phyloP scores from a whole-genome alignment of 2,113 vertebrate genomes.

The Parus major region DNA sequence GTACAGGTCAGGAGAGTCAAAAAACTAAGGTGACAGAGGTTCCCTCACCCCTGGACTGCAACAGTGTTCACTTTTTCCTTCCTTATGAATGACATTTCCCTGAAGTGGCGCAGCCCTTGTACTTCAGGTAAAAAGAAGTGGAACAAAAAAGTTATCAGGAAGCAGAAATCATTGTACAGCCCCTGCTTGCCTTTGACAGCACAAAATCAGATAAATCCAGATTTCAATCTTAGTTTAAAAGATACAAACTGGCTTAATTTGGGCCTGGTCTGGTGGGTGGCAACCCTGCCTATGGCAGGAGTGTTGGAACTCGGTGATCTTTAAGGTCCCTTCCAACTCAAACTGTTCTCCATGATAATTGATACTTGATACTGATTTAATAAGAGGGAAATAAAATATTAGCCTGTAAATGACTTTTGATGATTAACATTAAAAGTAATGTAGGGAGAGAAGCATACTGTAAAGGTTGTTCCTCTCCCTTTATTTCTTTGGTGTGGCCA shows the following conservation, averaged over 20 bases:
- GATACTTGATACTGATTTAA: background rate
- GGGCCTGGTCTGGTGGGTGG: no score
- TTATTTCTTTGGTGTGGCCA: background rate
- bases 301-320: background rate
- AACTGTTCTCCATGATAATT: background rate
- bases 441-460: background rate
- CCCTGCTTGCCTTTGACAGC: background rate
- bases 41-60: background rate
- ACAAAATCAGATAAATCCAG: background rate
- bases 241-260: background rate
- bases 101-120: background rate
- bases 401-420: background rate
- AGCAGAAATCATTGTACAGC: background rate
- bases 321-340: background rate
- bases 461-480: background rate
- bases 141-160: background rate
- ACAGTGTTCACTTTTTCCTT: fast-evolving
- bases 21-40: background rate
- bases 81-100: background rate
- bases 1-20: background rate
- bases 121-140: background rate
- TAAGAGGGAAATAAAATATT: background rate
- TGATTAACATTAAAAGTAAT: background rate
- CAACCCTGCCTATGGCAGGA: background rate
- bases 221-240: background rate